A percentile compares a stretch with the other conserved stretches of the same genome.
Evolutionary conservation across 2,113 vertebrate genomes (phyloP).

Genomic region (Neogobius melanostomus): DNA sequence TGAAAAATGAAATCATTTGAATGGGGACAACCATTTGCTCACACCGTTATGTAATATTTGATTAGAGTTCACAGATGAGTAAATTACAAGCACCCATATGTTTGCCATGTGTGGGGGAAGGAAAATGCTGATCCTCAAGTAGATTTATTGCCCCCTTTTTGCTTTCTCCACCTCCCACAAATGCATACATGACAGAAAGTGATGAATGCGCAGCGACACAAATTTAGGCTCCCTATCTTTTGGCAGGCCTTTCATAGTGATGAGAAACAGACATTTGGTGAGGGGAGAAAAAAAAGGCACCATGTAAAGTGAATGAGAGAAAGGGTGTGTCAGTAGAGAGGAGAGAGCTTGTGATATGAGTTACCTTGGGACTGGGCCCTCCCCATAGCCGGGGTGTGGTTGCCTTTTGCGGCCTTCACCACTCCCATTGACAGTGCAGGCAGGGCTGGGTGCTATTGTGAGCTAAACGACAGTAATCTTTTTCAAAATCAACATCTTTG

Average conservation of each 20-base stretch:
- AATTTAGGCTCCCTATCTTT: conserved; percentile 30
- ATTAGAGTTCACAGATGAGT: not conserved
- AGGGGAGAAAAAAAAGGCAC: conserved; percentile 6
- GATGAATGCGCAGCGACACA: conserved; percentile 4
- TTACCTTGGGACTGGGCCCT: conserved; percentile 72
- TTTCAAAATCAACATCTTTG: conserved; percentile 6
- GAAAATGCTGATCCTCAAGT: conserved; percentile 25
- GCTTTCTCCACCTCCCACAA: conserved; percentile 32
- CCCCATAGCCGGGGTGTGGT: conserved; percentile 66
- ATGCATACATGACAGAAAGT: conserved; percentile 25
- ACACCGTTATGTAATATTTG: conserved; percentile 24
- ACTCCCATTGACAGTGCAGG: conserved; percentile 25
- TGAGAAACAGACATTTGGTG: conserved; percentile 48
- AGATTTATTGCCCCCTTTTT: conserved; percentile 26
- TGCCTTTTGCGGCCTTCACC: conserved; percentile 28
- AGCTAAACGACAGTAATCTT: conserved; percentile 8
- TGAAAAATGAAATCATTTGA: not conserved
- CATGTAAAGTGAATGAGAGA: conserved; percentile 28
- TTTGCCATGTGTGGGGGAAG: conserved; percentile 31
- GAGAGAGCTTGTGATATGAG: conserved; percentile 54
- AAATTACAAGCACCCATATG: conserved; percentile 33
- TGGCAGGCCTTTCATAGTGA: conserved; percentile 54
- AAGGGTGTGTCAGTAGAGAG: conserved; percentile 73
- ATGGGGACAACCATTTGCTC: not conserved
- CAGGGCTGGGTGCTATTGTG: conserved; percentile 23